Evolutionary conservation across 2,888 invertebrate species (phyloP), one percentile per base, ranked within the genome.

Genomic region (Venusia cambrica): DNA sequence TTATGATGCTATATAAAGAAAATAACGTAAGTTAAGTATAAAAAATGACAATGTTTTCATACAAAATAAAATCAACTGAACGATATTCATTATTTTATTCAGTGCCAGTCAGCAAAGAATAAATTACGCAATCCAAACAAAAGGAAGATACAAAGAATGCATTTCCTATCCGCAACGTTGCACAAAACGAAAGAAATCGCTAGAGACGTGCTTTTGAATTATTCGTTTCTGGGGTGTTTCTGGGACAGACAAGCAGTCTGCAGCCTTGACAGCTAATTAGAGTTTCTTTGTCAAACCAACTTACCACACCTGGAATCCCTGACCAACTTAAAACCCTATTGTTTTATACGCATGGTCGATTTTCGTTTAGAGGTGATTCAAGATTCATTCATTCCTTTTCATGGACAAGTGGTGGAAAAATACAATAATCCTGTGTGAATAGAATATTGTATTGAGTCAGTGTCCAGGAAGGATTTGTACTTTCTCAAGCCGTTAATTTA

Each of bases 401-500:
- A 84, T 80, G 78, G 76, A 79, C 61, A 73, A 78, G 75, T 74
- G 68, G 66, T 75, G 78, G 76, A 87, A 85, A 84, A 85, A 87
- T 84, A 83, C 74, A 84, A 85, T 85, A 85, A 87, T 83, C 79
- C 72, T 62, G 63, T 64, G 60, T 75, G 83, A 84, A 84, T 83
- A 62, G 73, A 64, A 63, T 55, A 83, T 87, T 87, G 87, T 87
- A 80, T 83, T 77, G 79, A 80, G 73, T 68, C 80, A 75, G 78
- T 85, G 87, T 87, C 85, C 85, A 87, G 84, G 83, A 85, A 84
- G 83, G 73, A 74, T 83, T 75, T 70, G 73, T 77, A 79, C 75
- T 75, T 85, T 84, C 87, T 87, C 85, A 83, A 80, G 81, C 74
- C 66, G 67, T n/a, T n/a, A 85, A 85, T 87, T 85, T 85, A 85